Evolutionary conservation across 2,113 vertebrate genomes (phyloP).

Genomic region (Pongo abelii): DNA sequence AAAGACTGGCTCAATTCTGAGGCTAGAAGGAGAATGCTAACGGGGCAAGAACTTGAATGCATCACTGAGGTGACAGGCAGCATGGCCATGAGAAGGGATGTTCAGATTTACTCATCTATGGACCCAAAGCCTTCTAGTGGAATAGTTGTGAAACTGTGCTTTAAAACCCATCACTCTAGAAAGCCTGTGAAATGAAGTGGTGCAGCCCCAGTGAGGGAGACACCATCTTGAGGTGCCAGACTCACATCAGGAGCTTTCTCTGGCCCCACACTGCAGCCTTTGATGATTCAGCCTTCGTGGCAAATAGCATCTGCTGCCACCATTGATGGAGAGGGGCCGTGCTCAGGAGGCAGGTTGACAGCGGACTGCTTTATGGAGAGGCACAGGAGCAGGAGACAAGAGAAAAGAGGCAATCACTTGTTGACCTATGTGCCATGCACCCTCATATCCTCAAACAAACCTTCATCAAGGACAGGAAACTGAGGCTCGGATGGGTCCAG

Average conservation of each 20-base stretch:
- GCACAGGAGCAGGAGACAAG: not conserved
- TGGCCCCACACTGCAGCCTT: not conserved
- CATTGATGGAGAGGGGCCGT: rapidly evolving
- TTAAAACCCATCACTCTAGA: not conserved
- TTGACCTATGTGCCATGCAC: not conserved
- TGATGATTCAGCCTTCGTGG: not conserved
- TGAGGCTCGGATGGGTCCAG: rapidly evolving
- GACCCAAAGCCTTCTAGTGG: not conserved
- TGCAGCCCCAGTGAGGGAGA: rapidly evolving
- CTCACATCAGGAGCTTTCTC: not conserved
- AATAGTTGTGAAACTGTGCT: not conserved
- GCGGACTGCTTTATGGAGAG: not conserved
- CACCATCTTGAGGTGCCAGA: not conserved
- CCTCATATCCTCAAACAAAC: not conserved
- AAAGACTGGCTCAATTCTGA: not conserved
- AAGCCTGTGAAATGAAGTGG: not conserved
- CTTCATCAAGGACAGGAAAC: not conserved
- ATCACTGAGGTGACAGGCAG: not conserved
- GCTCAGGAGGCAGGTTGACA: not conserved
- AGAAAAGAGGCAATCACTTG: not conserved
- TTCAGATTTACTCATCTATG: not conserved
- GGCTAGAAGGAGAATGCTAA: not conserved
- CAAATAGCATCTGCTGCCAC: not conserved
- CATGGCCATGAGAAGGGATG: not conserved
- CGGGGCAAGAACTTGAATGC: not conserved